Percentiles rank a stretch among this genome's conserved stretches.
Evolutionary conservation across 2,797 vertebrate species (phyloP).

Genomic region (Parotocinclus haroldoi): DNA sequence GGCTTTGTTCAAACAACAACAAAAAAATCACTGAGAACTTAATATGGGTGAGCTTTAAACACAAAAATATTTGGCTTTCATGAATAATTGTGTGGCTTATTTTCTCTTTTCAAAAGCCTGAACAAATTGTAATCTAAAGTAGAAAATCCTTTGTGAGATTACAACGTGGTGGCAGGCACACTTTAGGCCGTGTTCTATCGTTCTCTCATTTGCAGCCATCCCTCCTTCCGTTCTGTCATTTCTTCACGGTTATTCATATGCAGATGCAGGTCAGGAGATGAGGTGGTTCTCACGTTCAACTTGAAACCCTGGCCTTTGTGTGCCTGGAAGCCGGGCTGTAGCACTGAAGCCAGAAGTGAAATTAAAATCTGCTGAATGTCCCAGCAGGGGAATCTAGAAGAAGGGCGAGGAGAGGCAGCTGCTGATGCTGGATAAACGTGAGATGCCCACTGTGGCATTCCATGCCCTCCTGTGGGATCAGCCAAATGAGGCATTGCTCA

Average conservation of each 20-base stretch:
- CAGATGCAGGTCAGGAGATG: conserved; percentile 91
- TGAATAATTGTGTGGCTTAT: no score
- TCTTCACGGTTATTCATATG: conserved; percentile 84
- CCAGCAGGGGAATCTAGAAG: conserved; percentile 66
- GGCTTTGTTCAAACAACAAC: no score
- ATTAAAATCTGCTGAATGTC: conserved; percentile 79
- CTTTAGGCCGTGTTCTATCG: conserved; percentile 44
- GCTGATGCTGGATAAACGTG: conserved; percentile 50
- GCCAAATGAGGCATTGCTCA: conserved; percentile 40
- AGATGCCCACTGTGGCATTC: conserved; percentile 49
- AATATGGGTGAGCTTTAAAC: conserved; percentile 5
- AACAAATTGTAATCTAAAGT: conserved; percentile 23
- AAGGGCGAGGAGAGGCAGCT: conserved; percentile 49
- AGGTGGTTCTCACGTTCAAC: conserved; percentile 90
- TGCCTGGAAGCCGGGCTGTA: no score
- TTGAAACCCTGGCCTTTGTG: conserved; percentile 85
- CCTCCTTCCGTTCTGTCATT: conserved; percentile 60
- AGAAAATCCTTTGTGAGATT: conserved; percentile 22
- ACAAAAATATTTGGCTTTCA: conserved; percentile 1
- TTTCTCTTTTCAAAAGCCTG: conserved; percentile 9
- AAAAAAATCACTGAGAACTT: conserved; percentile 6
- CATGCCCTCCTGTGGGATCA: conserved; percentile 42
- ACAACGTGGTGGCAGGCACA: conserved; percentile 32
- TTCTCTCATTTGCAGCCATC: conserved; percentile 48
- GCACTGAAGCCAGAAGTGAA: conserved; percentile 80